Percentiles rank a stretch among this genome's conserved stretches.
Evolutionary conservation across 2,888 invertebrate genomes (phyloP).

Genomic region (Amiota mariae): DNA sequence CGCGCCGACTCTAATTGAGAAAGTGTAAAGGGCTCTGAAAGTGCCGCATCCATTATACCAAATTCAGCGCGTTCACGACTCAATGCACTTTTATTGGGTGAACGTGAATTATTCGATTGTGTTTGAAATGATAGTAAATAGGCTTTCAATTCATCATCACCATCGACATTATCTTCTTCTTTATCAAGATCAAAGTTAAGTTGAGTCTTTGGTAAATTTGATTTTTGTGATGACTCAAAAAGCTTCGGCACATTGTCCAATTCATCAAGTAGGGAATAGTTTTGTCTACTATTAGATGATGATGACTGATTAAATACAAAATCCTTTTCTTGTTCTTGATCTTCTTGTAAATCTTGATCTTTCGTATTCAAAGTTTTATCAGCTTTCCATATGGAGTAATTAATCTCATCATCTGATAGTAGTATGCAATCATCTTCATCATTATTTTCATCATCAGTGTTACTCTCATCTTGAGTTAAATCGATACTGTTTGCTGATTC

Average conservation of each 20-base stretch:
- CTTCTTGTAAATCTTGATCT: conserved; percentile 18
- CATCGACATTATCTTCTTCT: too few species aligned
- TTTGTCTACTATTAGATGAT: background rate
- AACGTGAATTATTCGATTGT: conserved; percentile 34
- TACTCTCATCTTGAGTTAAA: conserved; percentile 52
- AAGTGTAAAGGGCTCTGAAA: conserved; percentile 52
- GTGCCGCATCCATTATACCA: conserved; percentile 64
- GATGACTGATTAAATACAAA: too few species aligned
- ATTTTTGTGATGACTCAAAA: too few species aligned
- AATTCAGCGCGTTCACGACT: conserved; percentile 65
- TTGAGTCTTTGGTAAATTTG: background rate
- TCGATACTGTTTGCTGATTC: conserved; percentile 56
- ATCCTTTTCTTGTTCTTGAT: background rate
- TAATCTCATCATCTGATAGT: conserved; percentile 77
- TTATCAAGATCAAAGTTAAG: conserved; percentile 2
- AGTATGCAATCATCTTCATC: conserved; percentile 71
- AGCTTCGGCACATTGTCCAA: background rate
- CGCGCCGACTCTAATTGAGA: conserved; percentile 47
- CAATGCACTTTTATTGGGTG: conserved; percentile 54
- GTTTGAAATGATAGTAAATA: conserved; percentile 36
- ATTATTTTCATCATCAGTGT: conserved; percentile 39
- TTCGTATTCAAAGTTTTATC: conserved; percentile 47
- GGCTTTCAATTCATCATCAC: conserved; percentile 50
- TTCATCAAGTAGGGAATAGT: background rate
- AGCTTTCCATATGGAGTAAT: conserved; percentile 76